phyloP scores from a whole-genome alignment of 2,113 vertebrate genomes.

The Ailurus styani region DNA sequence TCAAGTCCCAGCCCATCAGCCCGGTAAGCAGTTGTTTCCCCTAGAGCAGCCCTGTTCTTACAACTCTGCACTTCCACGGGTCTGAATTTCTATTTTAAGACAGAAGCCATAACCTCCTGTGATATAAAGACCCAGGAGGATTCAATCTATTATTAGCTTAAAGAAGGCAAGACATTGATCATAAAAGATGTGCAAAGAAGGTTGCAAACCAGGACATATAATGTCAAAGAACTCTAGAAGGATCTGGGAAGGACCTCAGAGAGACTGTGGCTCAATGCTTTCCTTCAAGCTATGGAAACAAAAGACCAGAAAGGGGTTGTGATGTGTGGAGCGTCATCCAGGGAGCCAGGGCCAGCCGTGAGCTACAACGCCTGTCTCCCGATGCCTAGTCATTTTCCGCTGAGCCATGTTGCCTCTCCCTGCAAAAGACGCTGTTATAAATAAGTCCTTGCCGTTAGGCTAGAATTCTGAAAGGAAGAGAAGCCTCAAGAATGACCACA shows the following conservation, averaged over 20 bases:
- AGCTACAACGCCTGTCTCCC: background rate
- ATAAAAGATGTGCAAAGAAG: background rate
- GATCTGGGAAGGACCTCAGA: background rate
- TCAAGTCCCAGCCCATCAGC: accelerated
- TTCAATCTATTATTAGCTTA: background rate
- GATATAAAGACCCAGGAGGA: background rate
- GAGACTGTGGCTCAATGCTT: background rate
- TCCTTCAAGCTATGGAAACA: background rate
- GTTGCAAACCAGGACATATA: background rate
- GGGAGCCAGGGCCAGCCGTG: background rate
- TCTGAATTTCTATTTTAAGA: background rate
- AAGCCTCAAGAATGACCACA: background rate
- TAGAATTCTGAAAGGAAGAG: background rate
- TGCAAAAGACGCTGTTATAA: accelerated
- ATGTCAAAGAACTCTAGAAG: background rate
- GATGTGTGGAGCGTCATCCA: background rate
- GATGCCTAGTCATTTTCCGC: accelerated
- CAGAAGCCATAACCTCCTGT: background rate
- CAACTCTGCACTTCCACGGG: accelerated
- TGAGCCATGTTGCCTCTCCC: background rate
- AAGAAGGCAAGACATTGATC: background rate
- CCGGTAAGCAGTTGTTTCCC: background rate
- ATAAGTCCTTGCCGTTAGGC: background rate
- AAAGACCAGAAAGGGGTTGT: background rate
- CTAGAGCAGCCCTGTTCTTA: background rate